phyloP scores from a whole-genome alignment of 2,888 invertebrate genomes.

The Peribatodes rhomboidaria region DNA sequence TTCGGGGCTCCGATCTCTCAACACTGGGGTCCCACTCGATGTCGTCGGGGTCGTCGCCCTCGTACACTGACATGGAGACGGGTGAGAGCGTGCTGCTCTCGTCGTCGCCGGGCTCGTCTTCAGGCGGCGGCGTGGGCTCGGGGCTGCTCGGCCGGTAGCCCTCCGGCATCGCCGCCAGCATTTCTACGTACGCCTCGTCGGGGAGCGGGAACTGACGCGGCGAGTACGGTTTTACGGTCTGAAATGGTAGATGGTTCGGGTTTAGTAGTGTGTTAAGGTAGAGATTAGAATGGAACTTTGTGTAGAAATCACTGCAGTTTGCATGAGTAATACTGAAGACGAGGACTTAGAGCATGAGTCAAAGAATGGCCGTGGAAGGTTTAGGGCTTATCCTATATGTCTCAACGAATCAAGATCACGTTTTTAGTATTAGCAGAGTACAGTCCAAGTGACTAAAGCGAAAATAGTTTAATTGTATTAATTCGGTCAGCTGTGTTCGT shows the following conservation, averaged over 20 bases:
- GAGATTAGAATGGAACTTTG: too few species aligned
- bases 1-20: conserved; percentile 63
- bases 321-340: too few species aligned
- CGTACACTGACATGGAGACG: conserved; percentile 73
- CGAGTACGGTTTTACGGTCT: conserved; percentile 91
- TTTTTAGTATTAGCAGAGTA: too few species aligned
- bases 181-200: conserved; percentile 89
- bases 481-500: too few species aligned
- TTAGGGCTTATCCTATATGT: too few species aligned
- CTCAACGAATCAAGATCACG: too few species aligned
- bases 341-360: too few species aligned
- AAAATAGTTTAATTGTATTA: too few species aligned
- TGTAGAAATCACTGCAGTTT: too few species aligned
- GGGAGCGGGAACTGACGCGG: conserved; percentile 91
- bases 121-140: conserved; percentile 39
- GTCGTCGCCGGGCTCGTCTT: conserved; percentile 41
- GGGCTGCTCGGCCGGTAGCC: conserved; percentile 77
- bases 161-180: conserved; percentile 90
- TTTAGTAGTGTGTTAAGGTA: too few species aligned
- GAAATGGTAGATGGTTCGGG: conserved; percentile 51
- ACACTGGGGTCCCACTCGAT: conserved; percentile 91
- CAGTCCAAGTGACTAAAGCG: too few species aligned
- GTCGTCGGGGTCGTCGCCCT: conserved; percentile 95
- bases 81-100: conserved; percentile 51
- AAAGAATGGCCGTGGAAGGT: too few species aligned